Conservation (phyloP, 2,797 vertebrate species). For the Alca torda region DNA sequence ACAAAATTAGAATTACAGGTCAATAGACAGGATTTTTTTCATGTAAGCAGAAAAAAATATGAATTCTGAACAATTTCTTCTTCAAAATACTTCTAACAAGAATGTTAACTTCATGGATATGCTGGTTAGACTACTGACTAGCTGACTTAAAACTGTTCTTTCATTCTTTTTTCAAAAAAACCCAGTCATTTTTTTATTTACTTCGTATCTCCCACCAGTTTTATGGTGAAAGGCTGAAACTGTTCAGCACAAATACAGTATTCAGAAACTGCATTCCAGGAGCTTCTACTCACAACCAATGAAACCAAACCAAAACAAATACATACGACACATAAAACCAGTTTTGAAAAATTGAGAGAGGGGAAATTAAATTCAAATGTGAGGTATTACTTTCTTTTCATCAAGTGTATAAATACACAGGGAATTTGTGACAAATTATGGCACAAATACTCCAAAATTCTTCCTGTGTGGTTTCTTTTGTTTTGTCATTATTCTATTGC, state of each 20-base stretch:
- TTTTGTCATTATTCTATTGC: neutral
- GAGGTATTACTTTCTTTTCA: neutral
- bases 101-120: neutral
- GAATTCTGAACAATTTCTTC: neutral
- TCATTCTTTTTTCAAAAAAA: neutral
- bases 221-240: neutral
- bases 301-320: neutral
- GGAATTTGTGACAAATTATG: neutral
- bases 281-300: neutral
- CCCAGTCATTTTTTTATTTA: neutral
- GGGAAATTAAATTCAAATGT: neutral
- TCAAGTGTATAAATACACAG: neutral
- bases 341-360: neutral
- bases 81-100: neutral
- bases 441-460: neutral
- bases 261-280: constrained; percentile 1
- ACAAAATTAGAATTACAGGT: neutral
- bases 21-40: neutral
- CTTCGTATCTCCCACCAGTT: neutral
- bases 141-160: neutral
- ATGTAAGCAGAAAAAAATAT: neutral
- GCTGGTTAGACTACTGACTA: neutral
- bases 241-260: neutral
- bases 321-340: neutral
- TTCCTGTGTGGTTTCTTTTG: neutral